Percentiles rank a stretch among this genome's conserved stretches.
These are phyloP conservation scores for Phrynosoma blainvillii DNA, from an alignment of 2,113 vertebrate species.

Conservation along the genomic window DNA sequence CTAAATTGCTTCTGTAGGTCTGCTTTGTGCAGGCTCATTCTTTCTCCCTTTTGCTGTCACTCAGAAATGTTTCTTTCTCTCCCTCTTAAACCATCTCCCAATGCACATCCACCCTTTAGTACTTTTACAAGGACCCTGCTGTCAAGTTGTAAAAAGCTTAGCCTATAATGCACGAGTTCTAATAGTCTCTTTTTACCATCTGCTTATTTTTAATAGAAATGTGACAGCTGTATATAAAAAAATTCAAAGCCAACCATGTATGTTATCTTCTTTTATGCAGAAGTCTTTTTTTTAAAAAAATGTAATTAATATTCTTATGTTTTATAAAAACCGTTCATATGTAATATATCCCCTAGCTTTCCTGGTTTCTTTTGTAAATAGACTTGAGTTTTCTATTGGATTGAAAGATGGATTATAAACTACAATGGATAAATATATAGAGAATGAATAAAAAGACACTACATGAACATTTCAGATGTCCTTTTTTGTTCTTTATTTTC, in stretches of 20 bases:
- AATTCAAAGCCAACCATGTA: conserved; percentile 34
- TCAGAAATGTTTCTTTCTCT: background rate
- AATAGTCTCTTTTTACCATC: background rate
- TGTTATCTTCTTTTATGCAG: background rate
- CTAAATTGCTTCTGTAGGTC: conserved; percentile 23
- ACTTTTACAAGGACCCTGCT: conserved; percentile 36
- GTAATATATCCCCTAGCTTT: background rate
- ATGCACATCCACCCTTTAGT: background rate
- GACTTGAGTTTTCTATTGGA: background rate
- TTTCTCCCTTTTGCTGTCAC: conserved; percentile 23
- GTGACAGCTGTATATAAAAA: conserved; percentile 4
- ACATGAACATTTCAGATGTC: background rate
- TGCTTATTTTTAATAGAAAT: conserved; percentile 15
- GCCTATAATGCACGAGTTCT: conserved; percentile 15
- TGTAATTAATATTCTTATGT: background rate
- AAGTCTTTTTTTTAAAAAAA: background rate
- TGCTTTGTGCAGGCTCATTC: background rate
- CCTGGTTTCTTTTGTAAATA: background rate
- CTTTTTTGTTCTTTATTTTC: background rate
- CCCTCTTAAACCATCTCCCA: background rate
- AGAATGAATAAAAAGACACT: background rate
- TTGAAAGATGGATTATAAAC: background rate
- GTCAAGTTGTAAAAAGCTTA: conserved; percentile 38
- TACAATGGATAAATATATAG: background rate
- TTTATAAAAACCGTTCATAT: background rate